Conservation (phyloP, 2,113 vertebrate genomes). For the Sylvilagus bachmani region DNA sequence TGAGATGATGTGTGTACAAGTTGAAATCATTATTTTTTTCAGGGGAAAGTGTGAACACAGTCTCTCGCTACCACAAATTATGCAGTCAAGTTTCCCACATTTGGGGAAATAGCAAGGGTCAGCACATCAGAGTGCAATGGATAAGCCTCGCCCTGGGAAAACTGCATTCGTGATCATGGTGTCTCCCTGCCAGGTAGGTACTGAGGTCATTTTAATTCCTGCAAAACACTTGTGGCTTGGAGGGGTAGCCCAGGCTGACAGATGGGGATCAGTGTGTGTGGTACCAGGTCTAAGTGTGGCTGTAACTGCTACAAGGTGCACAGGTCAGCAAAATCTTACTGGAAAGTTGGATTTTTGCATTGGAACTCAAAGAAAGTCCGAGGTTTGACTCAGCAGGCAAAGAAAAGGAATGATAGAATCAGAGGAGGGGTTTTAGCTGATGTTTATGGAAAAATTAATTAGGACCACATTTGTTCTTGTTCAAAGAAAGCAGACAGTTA, state of each 20-base stretch:
- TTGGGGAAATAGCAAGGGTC: too few species aligned
- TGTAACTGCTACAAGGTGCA: accelerated
- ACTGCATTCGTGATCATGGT: too few species aligned
- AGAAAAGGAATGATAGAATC: background rate
- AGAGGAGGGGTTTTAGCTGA: background rate
- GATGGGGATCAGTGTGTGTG: accelerated
- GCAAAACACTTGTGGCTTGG: background rate
- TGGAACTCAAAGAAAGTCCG: background rate
- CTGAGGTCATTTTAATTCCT: background rate
- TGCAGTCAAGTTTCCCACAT: too few species aligned
- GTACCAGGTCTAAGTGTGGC: background rate
- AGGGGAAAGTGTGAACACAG: too few species aligned
- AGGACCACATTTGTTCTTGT: conserved; percentile 63
- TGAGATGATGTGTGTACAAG: background rate
- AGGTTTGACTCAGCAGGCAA: background rate
- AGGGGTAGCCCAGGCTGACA: background rate
- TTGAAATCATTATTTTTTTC: too few species aligned
- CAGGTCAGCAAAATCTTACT: background rate
- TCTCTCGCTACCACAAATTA: too few species aligned
- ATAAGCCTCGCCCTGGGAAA: too few species aligned
- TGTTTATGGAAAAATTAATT: conserved; percentile 55
- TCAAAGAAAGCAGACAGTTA: conserved; percentile 60
- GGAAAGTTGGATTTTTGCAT: background rate
- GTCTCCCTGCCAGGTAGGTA: too few species aligned
- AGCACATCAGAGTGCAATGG: too few species aligned